These are phyloP conservation scores for Telenomus remus DNA, from an alignment of 1,140 invertebrate genomes.

Conservation along the genomic window DNA sequence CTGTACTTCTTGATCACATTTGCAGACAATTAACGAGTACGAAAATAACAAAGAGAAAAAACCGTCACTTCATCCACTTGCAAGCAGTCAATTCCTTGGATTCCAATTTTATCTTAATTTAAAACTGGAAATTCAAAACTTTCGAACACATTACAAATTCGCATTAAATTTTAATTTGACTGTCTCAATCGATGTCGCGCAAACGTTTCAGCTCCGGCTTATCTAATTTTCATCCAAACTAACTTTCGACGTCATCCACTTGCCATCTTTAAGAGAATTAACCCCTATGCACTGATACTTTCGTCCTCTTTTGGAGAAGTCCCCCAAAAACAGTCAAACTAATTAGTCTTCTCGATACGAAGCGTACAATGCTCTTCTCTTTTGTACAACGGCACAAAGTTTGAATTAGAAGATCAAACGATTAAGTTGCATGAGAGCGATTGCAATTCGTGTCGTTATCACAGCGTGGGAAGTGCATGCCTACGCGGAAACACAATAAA, in stretches of 20 bases:
- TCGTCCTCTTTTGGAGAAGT: constrained; percentile 15
- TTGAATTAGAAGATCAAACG: constrained; percentile 36
- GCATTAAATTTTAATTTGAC: not conserved
- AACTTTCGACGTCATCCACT: constrained; percentile 2
- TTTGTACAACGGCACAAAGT: constrained; percentile 28
- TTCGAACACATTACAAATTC: constrained; percentile 1
- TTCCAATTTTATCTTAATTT: not conserved
- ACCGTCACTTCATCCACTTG: too few relatives aligned
- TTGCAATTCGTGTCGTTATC: constrained; percentile 38
- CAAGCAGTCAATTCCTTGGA: not conserved
- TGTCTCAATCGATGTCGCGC: not conserved
- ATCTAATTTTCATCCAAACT: not conserved
- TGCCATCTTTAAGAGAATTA: constrained; percentile 19
- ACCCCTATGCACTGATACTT: constrained; percentile 18
- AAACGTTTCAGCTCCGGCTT: not conserved
- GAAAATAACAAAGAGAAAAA: too few relatives aligned
- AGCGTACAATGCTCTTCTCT: constrained; percentile 4
- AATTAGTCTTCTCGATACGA: constrained; percentile 39
- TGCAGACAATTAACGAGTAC: too few relatives aligned
- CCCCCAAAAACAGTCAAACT: constrained; percentile 30
- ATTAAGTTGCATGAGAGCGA: constrained; percentile 18
- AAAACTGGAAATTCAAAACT: not conserved
- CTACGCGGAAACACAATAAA: constrained; percentile 30
- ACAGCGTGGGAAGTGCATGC: constrained; percentile 16
- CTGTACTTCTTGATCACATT: too few relatives aligned